Percentiles rank a stretch among this genome's conserved stretches.
Conservation (phyloP, 2,113 vertebrate genomes). For the Coturnix japonica region DNA sequence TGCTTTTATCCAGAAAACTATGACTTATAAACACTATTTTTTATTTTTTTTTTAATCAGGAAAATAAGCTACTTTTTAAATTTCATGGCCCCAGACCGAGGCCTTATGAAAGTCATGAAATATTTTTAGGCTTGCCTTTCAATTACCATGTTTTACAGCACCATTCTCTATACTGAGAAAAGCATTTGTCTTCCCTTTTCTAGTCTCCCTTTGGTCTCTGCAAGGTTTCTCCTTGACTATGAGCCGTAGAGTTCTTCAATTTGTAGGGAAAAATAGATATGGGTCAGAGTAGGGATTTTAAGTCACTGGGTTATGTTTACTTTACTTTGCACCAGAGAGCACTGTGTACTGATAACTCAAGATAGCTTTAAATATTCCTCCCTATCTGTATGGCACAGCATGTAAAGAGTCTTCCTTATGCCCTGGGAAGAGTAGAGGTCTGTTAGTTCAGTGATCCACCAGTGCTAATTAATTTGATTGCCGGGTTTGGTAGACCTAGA, state of each 20-base stretch:
- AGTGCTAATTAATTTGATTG: slow-evolving; percentile 46
- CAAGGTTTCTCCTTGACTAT: background rate
- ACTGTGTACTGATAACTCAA: background rate
- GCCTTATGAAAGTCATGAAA: background rate
- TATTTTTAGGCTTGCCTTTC: background rate
- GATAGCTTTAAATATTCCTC: background rate
- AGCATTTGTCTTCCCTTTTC: background rate
- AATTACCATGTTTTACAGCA: background rate
- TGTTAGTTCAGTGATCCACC: slow-evolving; percentile 10
- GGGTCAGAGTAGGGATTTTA: background rate
- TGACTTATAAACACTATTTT: background rate
- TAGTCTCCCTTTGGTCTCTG: background rate
- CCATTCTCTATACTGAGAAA: background rate
- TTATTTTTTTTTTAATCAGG: background rate
- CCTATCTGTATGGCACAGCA: background rate
- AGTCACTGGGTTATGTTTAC: slow-evolving; percentile 18
- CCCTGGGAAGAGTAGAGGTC: background rate
- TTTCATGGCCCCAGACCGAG: background rate
- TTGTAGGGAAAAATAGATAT: background rate
- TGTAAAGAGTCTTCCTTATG: background rate
- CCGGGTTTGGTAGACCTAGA: slow-evolving; percentile 25
- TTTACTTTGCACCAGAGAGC: background rate
- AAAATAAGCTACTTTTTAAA: background rate
- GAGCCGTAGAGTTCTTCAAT: background rate
- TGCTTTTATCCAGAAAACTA: background rate